These are phyloP conservation scores for Plutomurus gul DNA, from an alignment of 1,140 invertebrate species.

Conservation along the genomic window DNA sequence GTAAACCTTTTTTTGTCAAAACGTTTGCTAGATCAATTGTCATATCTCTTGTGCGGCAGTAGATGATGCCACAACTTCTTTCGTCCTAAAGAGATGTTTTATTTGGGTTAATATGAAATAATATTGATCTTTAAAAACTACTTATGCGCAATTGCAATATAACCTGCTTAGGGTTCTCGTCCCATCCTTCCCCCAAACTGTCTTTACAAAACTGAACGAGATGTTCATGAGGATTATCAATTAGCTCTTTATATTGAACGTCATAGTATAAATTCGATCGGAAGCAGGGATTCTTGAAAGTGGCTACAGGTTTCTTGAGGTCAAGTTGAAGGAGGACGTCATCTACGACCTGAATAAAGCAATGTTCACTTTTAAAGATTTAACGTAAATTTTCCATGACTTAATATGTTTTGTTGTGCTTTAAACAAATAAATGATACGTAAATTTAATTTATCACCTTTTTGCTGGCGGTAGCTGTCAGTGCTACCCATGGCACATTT, in stretches of 20 bases:
- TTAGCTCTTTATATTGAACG: slow-evolving; percentile 75
- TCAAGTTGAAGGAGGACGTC: slow-evolving; percentile 65
- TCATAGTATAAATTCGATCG: slow-evolving; percentile 73
- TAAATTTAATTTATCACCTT: slow-evolving; percentile 55
- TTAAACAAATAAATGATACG: no score
- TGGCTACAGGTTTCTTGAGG: slow-evolving; percentile 62
- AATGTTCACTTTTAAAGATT: slow-evolving; percentile 33
- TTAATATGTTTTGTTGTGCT: no score
- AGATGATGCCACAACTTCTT: slow-evolving; percentile 75
- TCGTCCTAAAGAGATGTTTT: slow-evolving; percentile 61
- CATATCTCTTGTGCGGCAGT: slow-evolving; percentile 69
- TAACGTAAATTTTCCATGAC: not conserved
- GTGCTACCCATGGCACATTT: slow-evolving; percentile 77
- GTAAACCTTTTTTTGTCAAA: slow-evolving; percentile 63
- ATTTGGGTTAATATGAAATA: not conserved
- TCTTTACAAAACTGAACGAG: slow-evolving; percentile 69
- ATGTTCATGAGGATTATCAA: slow-evolving; percentile 77
- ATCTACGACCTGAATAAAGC: slow-evolving; percentile 60
- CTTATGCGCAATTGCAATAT: no score
- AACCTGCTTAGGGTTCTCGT: slow-evolving; percentile 43
- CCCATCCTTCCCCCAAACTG: slow-evolving; percentile 57
- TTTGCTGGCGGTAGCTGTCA: slow-evolving; percentile 87
- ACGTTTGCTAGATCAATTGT: slow-evolving; percentile 67
- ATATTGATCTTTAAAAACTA: no score
- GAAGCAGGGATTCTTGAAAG: slow-evolving; percentile 69